phyloP scores from a whole-genome alignment of 1,140 invertebrate species.

The Pachyrhynchus sulphureomaculatus region DNA sequence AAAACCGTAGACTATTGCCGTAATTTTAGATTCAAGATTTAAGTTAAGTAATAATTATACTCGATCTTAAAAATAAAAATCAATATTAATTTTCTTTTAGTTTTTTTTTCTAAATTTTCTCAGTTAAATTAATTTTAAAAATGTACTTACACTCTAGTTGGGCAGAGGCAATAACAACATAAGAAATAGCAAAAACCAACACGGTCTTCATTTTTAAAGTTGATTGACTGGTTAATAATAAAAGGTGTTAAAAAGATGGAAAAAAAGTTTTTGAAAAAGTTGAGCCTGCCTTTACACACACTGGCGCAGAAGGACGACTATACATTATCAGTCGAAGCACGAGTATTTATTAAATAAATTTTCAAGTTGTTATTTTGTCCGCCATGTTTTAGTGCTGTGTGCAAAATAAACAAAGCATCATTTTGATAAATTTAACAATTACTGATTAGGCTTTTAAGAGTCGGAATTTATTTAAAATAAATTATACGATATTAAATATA shows the following conservation, averaged over 20 bases:
- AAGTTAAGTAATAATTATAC: too few relatives aligned
- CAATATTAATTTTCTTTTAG: too few relatives aligned
- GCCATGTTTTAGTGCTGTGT: conserved; percentile 4
- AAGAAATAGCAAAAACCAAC: conserved; percentile 39
- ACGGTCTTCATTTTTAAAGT: conserved; percentile 43
- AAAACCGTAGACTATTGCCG: too few relatives aligned
- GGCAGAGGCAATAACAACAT: conserved; percentile 50
- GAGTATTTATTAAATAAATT: not conserved
- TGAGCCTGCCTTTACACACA: conserved; percentile 77
- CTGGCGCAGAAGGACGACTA: conserved; percentile 79
- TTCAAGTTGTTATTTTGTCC: conserved; percentile 15
- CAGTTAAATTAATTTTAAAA: not conserved
- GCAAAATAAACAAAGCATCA: not conserved
- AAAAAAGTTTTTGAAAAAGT: not conserved
- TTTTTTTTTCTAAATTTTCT: too few relatives aligned
- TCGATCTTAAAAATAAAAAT: too few relatives aligned
- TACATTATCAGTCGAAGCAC: not conserved
- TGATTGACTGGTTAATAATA: too few relatives aligned
- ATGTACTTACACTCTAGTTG: conserved; percentile 57
- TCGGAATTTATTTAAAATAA: too few relatives aligned
- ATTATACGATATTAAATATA: too few relatives aligned
- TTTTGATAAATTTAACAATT: not conserved
- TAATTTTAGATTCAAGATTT: too few relatives aligned
- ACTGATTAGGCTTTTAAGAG: too few relatives aligned
- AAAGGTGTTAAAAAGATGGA: not conserved